Evolutionary conservation across 2,888 invertebrate genomes (phyloP).

Genomic region (Neuroscelio doddi): DNA sequence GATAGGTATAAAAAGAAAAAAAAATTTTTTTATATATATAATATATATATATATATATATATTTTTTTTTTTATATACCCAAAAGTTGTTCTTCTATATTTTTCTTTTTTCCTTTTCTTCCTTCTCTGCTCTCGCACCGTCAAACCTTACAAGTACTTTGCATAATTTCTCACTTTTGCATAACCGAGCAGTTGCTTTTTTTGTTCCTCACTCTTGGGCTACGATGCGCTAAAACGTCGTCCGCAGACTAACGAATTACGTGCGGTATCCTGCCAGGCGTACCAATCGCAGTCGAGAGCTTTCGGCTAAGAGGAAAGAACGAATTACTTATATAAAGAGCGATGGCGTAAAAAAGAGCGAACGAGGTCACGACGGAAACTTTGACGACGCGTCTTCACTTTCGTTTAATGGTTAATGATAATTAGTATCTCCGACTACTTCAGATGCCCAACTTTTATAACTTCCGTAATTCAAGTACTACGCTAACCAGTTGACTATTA

Average conservation of each 20-base stretch:
- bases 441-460: conserved; percentile 9
- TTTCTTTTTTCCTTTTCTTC: conserved; percentile 9
- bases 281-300: conserved; percentile 34
- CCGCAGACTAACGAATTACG: conserved; percentile 45
- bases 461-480: conserved; percentile 5
- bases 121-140: conserved; percentile 26
- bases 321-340: no score
- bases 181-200: conserved; percentile 35
- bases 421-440: conserved; percentile 9
- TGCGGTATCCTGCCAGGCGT: conserved; percentile 35
- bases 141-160: conserved; percentile 47
- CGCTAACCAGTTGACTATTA: no score
- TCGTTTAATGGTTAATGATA: conserved; percentile 11
- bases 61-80: no score
- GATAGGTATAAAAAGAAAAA: no score
- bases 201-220: conserved; percentile 30
- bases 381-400: conserved; percentile 13
- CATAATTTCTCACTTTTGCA: conserved; percentile 46
- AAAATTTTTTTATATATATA: no score
- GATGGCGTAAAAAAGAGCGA: conserved; percentile 25
- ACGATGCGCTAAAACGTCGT: conserved; percentile 39
- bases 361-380: conserved; percentile 22
- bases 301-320: conserved; percentile 29
- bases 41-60: no score
- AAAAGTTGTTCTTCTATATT: no score